These are phyloP conservation scores for Eumacrocentrus americanus DNA, from an alignment of 2,888 invertebrate species.

Conservation along the genomic window DNA sequence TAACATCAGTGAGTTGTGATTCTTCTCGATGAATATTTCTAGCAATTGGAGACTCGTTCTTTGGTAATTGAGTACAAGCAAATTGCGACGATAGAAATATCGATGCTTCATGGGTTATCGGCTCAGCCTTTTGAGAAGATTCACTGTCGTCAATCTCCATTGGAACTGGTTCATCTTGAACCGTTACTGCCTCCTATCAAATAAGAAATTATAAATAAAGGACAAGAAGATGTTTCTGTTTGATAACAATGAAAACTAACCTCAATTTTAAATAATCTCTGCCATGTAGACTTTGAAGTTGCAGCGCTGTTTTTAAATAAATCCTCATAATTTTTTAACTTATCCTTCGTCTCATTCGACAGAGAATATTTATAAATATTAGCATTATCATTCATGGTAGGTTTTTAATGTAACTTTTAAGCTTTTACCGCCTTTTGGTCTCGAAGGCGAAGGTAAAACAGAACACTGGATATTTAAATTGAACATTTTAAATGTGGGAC, in stretches of 20 bases:
- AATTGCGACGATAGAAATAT: constrained; percentile 9
- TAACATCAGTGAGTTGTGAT: constrained; percentile 34
- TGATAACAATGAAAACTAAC: too few species aligned
- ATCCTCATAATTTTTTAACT: constrained; percentile 33
- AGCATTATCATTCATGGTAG: too few species aligned
- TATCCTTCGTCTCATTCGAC: constrained; percentile 34
- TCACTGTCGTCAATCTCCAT: constrained; percentile 8
- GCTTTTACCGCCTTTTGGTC: too few species aligned
- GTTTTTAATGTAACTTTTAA: too few species aligned
- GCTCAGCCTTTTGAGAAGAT: background rate
- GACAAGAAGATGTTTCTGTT: too few species aligned
- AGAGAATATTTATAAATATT: constrained; percentile 40
- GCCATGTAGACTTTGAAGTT: constrained; percentile 36
- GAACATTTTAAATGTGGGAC: too few species aligned
- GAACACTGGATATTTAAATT: too few species aligned
- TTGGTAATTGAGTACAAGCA: constrained; percentile 18
- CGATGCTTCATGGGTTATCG: background rate
- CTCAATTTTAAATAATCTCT: constrained; percentile 17
- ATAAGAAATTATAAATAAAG: background rate
- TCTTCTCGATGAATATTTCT: background rate
- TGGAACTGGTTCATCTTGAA: background rate
- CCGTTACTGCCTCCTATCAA: background rate
- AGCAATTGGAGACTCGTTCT: background rate
- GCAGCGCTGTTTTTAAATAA: constrained; percentile 12
- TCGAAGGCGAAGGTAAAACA: too few species aligned